These are phyloP conservation scores for Pogonognathellus flavescens DNA, from an alignment of 1,140 invertebrate genomes.

Conservation along the genomic window DNA sequence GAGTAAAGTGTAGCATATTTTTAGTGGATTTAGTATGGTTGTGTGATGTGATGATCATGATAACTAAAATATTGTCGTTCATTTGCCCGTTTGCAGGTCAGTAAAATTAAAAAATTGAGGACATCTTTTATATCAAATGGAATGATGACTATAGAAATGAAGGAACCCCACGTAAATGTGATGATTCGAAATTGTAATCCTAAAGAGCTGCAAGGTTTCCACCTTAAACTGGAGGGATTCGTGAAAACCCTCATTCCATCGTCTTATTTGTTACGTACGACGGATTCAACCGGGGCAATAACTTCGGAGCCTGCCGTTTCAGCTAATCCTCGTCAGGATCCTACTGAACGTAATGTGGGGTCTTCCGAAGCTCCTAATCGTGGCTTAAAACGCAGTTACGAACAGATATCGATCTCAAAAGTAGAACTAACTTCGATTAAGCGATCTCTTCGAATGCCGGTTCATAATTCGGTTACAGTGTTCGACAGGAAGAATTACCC, in stretches of 20 bases:
- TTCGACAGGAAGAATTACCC: constrained; percentile 53
- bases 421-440: neutral
- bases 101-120: constrained; percentile 27
- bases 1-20: neutral
- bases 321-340: neutral
- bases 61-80: neutral
- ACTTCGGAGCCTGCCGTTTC: neutral
- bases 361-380: neutral
- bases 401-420: constrained; percentile 18
- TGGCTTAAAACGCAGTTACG: neutral
- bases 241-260: neutral
- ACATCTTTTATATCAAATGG: constrained; percentile 43
- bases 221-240: neutral
- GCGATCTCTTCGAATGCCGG: neutral
- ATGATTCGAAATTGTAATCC: constrained; percentile 44
- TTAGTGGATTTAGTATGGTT: constrained; percentile 3
- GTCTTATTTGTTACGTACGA: neutral
- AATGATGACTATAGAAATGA: constrained; percentile 54
- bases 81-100: constrained; percentile 16
- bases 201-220: neutral
- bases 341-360: neutral
- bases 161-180: constrained; percentile 44
- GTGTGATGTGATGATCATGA: neutral
- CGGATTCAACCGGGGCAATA: neutral
- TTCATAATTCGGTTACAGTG: neutral